phyloP scores from a whole-genome alignment of 2,797 vertebrate genomes.

The Liparis tanakae region DNA sequence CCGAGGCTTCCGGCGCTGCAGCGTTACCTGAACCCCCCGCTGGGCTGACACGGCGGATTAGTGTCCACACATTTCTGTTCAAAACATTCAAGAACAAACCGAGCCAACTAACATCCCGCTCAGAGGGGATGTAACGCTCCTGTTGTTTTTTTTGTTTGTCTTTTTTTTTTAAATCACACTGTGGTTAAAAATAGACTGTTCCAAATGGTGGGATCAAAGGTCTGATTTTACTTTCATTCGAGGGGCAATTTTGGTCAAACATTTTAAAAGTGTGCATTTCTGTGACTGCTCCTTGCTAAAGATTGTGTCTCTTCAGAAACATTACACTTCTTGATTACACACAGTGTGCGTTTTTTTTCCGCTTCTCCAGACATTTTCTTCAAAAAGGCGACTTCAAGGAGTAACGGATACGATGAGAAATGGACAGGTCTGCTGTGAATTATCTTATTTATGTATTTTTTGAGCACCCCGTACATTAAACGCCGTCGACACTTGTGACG shows the following conservation, averaged over 20 bases:
- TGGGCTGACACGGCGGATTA: conserved; percentile 60
- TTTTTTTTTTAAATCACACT: no score
- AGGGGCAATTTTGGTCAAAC: conserved; percentile 21
- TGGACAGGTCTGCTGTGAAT: conserved; percentile 26
- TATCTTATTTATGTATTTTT: neutral
- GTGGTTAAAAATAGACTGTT: conserved; percentile 30
- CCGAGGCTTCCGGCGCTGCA: conserved; percentile 26
- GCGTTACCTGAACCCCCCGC: conserved; percentile 58
- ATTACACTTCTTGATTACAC: conserved; percentile 42
- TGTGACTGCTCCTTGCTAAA: conserved; percentile 21
- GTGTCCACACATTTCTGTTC: conserved; percentile 25
- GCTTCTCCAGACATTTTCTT: conserved; percentile 26
- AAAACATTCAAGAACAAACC: conserved; percentile 35
- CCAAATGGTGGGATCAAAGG: conserved; percentile 32
- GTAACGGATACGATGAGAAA: conserved; percentile 40
- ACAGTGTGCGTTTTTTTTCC: conserved; percentile 5
- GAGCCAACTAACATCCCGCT: conserved; percentile 23
- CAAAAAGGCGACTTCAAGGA: conserved; percentile 34
- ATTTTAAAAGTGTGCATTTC: conserved; percentile 32
- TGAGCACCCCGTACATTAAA: conserved; percentile 40
- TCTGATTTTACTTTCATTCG: conserved; percentile 49
- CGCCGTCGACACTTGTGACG: conserved; percentile 54
- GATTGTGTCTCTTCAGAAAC: conserved; percentile 45
- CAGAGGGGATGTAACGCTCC: conserved; percentile 12
- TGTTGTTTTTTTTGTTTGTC: conserved; percentile 23